Percentiles rank a stretch among this genome's conserved stretches.
phyloP scores from a whole-genome alignment of 1,140 invertebrate species.

The Neodiprion lecontei region DNA sequence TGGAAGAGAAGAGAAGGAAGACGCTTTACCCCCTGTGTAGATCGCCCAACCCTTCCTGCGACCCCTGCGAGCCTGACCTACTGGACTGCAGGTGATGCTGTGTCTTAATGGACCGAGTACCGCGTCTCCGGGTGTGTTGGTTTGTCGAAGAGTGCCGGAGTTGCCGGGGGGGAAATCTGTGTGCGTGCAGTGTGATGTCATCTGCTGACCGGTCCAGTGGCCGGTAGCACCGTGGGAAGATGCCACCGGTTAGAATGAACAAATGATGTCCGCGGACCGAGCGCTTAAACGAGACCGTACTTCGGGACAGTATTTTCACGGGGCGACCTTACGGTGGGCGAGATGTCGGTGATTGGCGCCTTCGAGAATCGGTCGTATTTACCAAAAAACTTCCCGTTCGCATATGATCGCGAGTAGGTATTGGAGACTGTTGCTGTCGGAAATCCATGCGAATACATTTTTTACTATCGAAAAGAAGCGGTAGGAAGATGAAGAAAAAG shows the following conservation, averaged over 20 bases:
- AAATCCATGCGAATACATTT: no score
- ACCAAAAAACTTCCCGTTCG: no score
- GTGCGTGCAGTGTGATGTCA: slow-evolving; percentile 44
- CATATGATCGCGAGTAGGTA: no score
- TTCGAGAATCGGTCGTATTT: no score
- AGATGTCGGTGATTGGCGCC: no score
- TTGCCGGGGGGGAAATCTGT: slow-evolving; percentile 18
- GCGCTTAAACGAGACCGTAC: neutral
- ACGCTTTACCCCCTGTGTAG: neutral
- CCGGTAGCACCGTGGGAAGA: slow-evolving; percentile 53
- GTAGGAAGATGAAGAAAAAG: no score
- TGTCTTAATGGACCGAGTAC: slow-evolving; percentile 18
- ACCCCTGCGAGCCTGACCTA: slow-evolving; percentile 40
- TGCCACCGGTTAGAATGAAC: slow-evolving; percentile 27
- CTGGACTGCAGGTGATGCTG: slow-evolving; percentile 46
- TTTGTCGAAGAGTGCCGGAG: slow-evolving; percentile 9
- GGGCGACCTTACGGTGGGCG: neutral
- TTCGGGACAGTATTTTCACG: neutral
- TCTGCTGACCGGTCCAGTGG: slow-evolving; percentile 49
- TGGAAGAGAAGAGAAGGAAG: neutral
- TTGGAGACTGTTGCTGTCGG: no score
- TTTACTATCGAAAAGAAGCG: no score
- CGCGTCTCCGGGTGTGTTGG: slow-evolving; percentile 21
- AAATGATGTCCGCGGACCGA: slow-evolving; percentile 26
- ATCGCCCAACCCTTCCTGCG: slow-evolving; percentile 23